phyloP scores from a whole-genome alignment of 2,113 vertebrate genomes.

The Sander vitreus region DNA sequence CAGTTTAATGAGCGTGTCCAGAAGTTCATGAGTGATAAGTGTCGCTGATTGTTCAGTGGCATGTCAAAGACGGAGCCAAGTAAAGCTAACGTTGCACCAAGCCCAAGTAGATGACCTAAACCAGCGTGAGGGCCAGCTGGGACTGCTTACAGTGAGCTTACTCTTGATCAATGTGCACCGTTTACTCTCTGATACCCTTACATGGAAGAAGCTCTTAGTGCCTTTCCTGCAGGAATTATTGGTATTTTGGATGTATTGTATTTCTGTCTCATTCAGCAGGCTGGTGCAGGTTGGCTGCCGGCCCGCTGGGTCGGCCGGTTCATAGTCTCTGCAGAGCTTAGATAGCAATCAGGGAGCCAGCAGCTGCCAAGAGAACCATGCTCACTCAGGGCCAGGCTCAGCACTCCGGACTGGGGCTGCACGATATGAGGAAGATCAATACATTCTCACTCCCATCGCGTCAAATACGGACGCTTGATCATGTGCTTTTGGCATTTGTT shows the following conservation, averaged over 20 bases:
- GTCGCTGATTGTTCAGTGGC: slow-evolving; percentile 12
- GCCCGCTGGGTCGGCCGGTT: not conserved
- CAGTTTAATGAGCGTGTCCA: slow-evolving; percentile 86
- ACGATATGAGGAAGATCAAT: too few species aligned
- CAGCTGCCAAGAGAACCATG: slow-evolving; percentile 26
- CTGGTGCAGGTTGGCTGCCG: slow-evolving; percentile 24
- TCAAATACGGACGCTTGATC: too few species aligned
- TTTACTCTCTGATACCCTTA: slow-evolving; percentile 34
- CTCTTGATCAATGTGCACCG: slow-evolving; percentile 15
- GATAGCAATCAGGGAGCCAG: slow-evolving; percentile 31
- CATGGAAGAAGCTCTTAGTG: slow-evolving; percentile 54
- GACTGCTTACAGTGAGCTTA: slow-evolving; percentile 13
- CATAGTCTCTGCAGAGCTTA: slow-evolving; percentile 28
- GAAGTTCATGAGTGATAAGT: slow-evolving; percentile 86
- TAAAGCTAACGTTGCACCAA: slow-evolving; percentile 12
- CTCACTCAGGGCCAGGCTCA: slow-evolving; percentile 33
- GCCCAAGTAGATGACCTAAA: slow-evolving; percentile 39
- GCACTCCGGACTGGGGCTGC: not conserved
- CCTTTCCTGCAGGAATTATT: slow-evolving; percentile 4
- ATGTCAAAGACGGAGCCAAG: slow-evolving; percentile 41
- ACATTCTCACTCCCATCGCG: too few species aligned
- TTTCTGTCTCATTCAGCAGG: slow-evolving; percentile 38
- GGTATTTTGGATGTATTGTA: slow-evolving; percentile 14
- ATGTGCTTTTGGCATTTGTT: too few species aligned
- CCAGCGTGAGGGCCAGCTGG: slow-evolving; percentile 22